Evolutionary conservation across 2,797 vertebrate genomes (phyloP).

Genomic region (Malacoraja senta): DNA sequence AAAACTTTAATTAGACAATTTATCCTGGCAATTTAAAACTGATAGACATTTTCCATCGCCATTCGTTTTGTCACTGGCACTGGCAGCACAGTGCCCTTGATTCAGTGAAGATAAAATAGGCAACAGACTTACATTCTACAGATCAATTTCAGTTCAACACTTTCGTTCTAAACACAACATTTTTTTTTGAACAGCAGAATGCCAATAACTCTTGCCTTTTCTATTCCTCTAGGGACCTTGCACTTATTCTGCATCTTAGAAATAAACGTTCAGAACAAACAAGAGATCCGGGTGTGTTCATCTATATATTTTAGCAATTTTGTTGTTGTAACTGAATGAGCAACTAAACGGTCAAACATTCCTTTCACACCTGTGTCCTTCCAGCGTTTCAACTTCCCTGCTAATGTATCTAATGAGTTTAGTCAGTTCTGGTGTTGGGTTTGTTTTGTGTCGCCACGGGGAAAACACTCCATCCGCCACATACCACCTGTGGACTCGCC

Average conservation of each 20-base stretch:
- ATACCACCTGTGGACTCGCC: constrained; percentile 2
- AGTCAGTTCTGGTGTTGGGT: background rate
- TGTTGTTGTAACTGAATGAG: background rate
- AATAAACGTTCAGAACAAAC: background rate
- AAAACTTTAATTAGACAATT: background rate
- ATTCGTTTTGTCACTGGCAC: background rate
- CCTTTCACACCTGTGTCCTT: constrained; percentile 14
- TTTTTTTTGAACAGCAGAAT: background rate
- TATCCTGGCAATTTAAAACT: background rate
- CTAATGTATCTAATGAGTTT: background rate
- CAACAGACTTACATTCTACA: background rate
- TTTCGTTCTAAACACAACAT: background rate
- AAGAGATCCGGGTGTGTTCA: background rate
- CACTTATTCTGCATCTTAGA: background rate
- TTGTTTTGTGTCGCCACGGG: background rate
- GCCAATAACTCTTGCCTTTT: background rate
- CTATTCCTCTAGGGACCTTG: background rate
- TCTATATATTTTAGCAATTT: background rate
- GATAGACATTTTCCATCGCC: background rate
- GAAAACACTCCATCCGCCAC: background rate
- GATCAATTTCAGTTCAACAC: background rate
- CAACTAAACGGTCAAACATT: background rate
- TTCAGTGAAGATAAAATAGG: background rate
- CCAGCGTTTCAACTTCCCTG: background rate
- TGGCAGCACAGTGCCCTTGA: background rate